phyloP scores from a whole-genome alignment of 2,797 vertebrate species.

The Acrocephalus scirpaceus region DNA sequence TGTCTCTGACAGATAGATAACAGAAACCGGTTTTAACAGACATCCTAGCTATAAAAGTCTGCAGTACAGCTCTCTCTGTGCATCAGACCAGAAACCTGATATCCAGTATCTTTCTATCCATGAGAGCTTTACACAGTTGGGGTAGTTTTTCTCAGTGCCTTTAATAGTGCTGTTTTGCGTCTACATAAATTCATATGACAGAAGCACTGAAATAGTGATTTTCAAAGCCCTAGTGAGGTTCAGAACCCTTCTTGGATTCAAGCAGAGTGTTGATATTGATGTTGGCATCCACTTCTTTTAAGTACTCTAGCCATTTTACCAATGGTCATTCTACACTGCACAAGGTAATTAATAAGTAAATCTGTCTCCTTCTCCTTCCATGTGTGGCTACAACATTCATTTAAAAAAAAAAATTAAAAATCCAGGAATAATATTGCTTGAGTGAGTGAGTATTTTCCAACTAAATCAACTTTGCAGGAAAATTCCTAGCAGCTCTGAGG shows the following conservation, averaged over 20 bases:
- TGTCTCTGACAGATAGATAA: background rate
- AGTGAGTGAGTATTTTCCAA: background rate
- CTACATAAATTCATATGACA: background rate
- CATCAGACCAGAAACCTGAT: background rate
- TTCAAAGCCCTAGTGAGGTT: background rate
- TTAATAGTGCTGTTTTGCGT: background rate
- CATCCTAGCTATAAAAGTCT: background rate
- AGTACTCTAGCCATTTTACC: background rate
- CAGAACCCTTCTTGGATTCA: background rate
- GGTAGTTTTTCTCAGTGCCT: background rate
- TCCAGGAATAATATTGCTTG: background rate
- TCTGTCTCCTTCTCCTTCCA: background rate
- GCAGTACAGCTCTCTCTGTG: background rate
- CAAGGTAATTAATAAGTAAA: background rate
- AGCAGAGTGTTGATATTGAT: background rate
- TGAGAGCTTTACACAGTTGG: background rate
- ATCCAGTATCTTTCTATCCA: background rate
- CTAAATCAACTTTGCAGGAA: background rate
- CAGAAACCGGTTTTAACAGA: constrained; percentile 1
- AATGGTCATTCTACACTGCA: background rate
- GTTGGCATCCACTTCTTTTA: background rate
- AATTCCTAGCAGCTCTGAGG: background rate
- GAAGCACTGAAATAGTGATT: background rate
- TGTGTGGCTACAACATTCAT: background rate
- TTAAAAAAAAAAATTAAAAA: background rate